phyloP scores from a whole-genome alignment of 2,113 vertebrate species.

The Syrmaticus mikado region DNA sequence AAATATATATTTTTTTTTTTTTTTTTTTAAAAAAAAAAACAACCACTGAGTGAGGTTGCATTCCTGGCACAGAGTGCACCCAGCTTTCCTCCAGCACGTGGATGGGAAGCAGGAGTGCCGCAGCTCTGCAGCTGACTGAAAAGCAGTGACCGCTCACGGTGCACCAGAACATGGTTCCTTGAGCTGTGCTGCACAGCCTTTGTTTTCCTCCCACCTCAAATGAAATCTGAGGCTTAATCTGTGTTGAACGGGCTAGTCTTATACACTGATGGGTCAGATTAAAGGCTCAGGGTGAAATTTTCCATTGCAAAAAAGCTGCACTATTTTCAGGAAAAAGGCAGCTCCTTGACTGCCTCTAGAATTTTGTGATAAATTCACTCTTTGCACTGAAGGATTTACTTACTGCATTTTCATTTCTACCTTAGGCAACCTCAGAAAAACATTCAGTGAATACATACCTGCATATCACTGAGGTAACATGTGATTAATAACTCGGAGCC shows the following conservation, averaged over 20 bases:
- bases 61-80: neutral
- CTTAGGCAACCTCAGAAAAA: neutral
- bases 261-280: neutral
- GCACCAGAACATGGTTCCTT: neutral
- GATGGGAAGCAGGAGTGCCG: neutral
- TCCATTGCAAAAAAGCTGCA: neutral
- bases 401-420: neutral
- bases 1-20: neutral
- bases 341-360: neutral
- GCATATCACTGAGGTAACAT: neutral
- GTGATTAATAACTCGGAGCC: neutral
- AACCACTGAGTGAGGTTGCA: neutral
- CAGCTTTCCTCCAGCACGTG: neutral
- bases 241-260: neutral
- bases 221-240: neutral
- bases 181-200: neutral
- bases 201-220: neutral
- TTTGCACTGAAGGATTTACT: neutral
- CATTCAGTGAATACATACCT: neutral
- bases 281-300: neutral
- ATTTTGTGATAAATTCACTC: neutral
- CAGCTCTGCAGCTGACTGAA: neutral
- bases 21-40: no score
- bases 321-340: neutral
- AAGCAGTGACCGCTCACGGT: neutral